phyloP scores from a whole-genome alignment of 2,113 vertebrate genomes.

The Falco punctatus region DNA sequence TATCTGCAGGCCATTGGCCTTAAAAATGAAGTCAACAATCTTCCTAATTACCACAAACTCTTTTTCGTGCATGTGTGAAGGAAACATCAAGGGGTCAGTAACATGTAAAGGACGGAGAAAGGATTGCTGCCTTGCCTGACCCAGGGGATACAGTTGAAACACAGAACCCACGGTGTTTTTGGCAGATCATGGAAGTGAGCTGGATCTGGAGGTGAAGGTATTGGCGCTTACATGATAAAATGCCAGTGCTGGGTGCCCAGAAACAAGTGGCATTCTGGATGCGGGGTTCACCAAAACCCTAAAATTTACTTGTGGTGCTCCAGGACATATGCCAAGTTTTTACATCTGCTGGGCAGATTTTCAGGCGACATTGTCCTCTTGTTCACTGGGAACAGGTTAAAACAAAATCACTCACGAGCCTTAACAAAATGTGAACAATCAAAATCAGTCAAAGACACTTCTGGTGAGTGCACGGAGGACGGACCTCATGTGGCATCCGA shows the following conservation, averaged over 20 bases:
- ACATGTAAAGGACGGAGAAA: too few relatives aligned
- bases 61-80: accelerated
- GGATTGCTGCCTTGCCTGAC: background rate
- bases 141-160: background rate
- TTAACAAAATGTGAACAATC: background rate
- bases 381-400: accelerated
- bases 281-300: background rate
- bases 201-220: background rate
- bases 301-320: background rate
- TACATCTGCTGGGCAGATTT: background rate
- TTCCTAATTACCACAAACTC: background rate
- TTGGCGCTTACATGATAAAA: background rate
- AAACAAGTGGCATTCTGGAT: background rate
- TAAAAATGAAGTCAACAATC: background rate
- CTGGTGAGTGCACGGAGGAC: background rate
- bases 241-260: background rate
- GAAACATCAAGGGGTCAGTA: too few relatives aligned
- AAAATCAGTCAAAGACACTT: accelerated
- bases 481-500: background rate
- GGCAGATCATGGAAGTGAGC: background rate
- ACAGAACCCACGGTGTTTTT: accelerated
- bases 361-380: background rate
- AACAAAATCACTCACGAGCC: accelerated
- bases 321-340: background rate
- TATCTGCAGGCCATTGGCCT: background rate